Conservation (phyloP, 2,113 vertebrate species). For the Noturus placidus region DNA sequence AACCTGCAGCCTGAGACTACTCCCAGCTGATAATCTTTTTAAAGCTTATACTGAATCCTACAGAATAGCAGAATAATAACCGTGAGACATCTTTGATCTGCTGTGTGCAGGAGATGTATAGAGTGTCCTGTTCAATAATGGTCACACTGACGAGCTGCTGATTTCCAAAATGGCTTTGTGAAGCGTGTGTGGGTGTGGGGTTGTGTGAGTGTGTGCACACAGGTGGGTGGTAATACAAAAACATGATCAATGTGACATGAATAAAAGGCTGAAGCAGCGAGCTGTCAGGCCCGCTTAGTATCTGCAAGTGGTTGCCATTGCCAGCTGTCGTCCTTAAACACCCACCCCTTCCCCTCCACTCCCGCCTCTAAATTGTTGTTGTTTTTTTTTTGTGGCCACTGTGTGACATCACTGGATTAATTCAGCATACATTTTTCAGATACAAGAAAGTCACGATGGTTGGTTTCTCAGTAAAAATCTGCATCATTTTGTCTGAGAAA, state of each 20-base stretch:
- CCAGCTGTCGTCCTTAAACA: not conserved
- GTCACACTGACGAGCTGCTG: not conserved
- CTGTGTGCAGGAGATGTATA: not conserved
- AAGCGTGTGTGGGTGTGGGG: not conserved
- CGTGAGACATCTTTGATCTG: not conserved
- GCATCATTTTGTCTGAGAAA: not conserved
- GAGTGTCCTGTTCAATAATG: not conserved
- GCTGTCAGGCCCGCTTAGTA: constrained; percentile 20
- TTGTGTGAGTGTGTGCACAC: not conserved
- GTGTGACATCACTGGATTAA: not conserved
- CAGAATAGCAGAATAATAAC: not conserved
- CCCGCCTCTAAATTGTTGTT: too few species aligned
- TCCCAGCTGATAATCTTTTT: not conserved
- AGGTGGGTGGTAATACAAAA: constrained; percentile 6
- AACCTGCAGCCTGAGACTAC: not conserved
- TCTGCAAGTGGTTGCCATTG: not conserved
- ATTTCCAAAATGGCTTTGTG: not conserved
- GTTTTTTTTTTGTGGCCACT: not conserved
- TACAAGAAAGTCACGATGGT: not conserved
- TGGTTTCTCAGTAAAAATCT: not conserved
- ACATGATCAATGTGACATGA: constrained; percentile 2
- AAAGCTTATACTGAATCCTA: not conserved
- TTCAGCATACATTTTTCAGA: not conserved
- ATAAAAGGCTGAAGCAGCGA: not conserved
- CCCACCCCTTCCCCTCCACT: too few species aligned